Conservation (phyloP, 2,888 invertebrate genomes). For the Spisula solida region DNA sequence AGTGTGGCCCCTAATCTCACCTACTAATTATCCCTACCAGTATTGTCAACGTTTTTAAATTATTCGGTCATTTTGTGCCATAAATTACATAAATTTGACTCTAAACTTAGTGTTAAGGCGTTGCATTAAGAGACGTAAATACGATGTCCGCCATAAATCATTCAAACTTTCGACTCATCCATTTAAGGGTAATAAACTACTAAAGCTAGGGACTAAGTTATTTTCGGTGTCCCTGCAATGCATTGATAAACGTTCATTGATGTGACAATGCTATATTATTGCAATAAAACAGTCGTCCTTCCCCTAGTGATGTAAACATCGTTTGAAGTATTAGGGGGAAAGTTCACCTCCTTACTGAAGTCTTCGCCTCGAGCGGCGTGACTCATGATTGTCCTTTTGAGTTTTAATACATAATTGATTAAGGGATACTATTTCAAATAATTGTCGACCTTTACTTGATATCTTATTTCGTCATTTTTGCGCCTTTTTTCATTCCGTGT, state of each 20-base stretch:
- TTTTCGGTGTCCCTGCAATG: background rate
- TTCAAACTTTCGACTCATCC: background rate
- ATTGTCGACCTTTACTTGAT: constrained; percentile 15
- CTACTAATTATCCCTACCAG: background rate
- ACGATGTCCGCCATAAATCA: background rate
- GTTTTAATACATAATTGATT: background rate
- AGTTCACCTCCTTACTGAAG: background rate
- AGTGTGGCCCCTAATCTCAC: background rate
- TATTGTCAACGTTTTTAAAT: background rate
- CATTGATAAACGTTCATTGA: constrained; percentile 12
- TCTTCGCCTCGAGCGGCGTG: background rate
- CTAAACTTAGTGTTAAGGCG: constrained; percentile 2
- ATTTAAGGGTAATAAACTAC: background rate
- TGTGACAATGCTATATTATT: constrained; percentile 2
- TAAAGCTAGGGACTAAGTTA: background rate
- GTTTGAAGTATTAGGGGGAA: constrained; percentile 4
- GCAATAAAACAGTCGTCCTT: background rate
- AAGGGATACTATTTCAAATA: background rate
- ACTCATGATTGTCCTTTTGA: constrained; percentile 11
- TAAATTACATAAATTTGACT: constrained; percentile 21
- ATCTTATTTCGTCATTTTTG: constrained; percentile 1
- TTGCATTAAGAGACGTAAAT: background rate
- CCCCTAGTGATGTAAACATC: background rate
- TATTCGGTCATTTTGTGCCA: background rate
- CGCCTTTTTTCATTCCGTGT: background rate